phyloP scores from a whole-genome alignment of 2,113 vertebrate species.

The Murina feae region DNA sequence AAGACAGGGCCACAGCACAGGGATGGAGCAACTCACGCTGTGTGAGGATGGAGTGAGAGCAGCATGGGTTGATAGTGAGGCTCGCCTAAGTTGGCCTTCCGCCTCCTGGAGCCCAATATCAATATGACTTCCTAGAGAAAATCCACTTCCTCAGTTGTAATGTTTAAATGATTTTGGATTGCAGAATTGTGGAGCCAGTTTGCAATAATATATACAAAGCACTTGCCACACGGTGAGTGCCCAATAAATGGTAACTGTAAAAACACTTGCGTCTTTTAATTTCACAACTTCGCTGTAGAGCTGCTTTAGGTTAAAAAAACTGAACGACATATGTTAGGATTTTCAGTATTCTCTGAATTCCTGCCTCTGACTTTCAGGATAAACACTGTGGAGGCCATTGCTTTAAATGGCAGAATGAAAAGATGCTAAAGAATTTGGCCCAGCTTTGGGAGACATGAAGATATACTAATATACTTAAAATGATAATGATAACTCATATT shows the following conservation, averaged over 20 bases:
- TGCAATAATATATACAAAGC: background rate
- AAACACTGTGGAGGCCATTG: background rate
- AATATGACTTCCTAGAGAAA: background rate
- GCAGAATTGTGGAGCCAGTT: background rate
- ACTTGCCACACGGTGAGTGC: background rate
- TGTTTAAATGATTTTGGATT: background rate
- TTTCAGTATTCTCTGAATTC: background rate
- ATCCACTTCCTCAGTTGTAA: background rate
- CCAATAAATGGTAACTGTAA: background rate
- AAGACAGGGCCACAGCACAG: background rate
- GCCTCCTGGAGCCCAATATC: background rate
- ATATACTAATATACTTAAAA: background rate
- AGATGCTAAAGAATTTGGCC: background rate
- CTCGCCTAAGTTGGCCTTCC: background rate
- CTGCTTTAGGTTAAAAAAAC: background rate
- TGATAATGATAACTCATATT: background rate
- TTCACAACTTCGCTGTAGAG: background rate
- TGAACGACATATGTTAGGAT: background rate
- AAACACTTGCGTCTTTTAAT: background rate
- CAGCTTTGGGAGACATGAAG: background rate
- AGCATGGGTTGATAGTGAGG: background rate
- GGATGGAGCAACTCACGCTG: too few relatives aligned
- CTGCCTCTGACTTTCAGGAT: background rate
- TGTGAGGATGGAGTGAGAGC: background rate
- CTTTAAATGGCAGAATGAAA: background rate